These are phyloP conservation scores for Sebastes taczanowskii DNA, from an alignment of 2,797 vertebrate species.

Conservation along the genomic window DNA sequence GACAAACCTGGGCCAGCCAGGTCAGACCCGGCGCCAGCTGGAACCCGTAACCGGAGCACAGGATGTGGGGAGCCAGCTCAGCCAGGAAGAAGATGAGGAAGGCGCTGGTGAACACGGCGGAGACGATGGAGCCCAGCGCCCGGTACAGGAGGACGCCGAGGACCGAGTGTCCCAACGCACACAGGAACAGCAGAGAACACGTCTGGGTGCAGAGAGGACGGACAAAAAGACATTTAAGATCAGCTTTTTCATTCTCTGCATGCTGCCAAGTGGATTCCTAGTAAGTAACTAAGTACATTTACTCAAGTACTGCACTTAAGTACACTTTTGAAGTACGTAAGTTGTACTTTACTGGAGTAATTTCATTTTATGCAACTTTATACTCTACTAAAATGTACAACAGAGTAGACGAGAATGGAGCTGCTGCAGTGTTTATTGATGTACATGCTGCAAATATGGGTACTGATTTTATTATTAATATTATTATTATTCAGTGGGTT, in stretches of 20 bases:
- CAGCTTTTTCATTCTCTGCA: background rate
- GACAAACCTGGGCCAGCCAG: slow-evolving; percentile 88
- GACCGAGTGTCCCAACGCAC: slow-evolving; percentile 83
- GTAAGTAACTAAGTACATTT: background rate
- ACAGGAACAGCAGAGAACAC: slow-evolving; percentile 86
- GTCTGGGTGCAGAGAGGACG: slow-evolving; percentile 61
- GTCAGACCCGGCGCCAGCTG: slow-evolving; percentile 85
- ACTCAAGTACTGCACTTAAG: background rate
- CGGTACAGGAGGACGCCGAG: slow-evolving; percentile 86
- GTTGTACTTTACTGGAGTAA: background rate
- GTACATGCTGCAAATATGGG: background rate
- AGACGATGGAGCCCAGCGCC: slow-evolving; percentile 75
- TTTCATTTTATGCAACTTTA: background rate
- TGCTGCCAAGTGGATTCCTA: background rate
- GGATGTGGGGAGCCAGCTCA: slow-evolving; percentile 86
- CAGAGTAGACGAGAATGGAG: background rate
- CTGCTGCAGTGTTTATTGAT: background rate
- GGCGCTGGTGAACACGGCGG: slow-evolving; percentile 84
- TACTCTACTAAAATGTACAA: background rate
- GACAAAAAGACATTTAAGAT: background rate
- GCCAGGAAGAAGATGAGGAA: slow-evolving; percentile 85
- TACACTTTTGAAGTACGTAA: background rate
- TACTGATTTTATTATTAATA: background rate
- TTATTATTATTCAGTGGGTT: background rate
- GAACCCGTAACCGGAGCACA: slow-evolving; percentile 89